Base-by-base conservation (phyloP, 2,888 invertebrate genomes). In the Eugnorisma glareosa region DNA sequence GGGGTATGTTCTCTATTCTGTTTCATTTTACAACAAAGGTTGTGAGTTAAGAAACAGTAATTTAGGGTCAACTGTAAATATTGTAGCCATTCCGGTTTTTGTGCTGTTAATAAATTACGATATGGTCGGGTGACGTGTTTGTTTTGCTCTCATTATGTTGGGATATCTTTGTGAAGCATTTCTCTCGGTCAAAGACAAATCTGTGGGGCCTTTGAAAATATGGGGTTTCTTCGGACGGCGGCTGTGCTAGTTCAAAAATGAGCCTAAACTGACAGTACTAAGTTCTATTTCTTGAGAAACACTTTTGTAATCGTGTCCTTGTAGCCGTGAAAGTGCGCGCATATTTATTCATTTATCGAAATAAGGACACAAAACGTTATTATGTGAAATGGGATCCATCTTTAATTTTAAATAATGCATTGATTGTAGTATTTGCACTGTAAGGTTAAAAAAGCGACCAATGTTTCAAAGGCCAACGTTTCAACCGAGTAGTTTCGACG, bases 1-100 rank as follows among this genome's bases (percentile, higher is more conserved):
- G 94, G 96, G 93, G 91, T 86, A 86, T 87, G 86, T 92, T 91
- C 89, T 90, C 90, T 90, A 92, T 93, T 93, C 93, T 92, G 92
- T 93, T 94, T 94, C 91, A 92, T 91, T 92, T 91, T 90, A 87
- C 91, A 93, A 95, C 96, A 96, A 96, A 96, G 96, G 94, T 93
- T 91, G 89, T 89, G 82, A 86, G 91, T 92, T 93, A 95, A 95
- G 95, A 95, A 94, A 94, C 93, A 92, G 92, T 92, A 93, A 93
- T 94, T 94, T 94, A 86, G 92, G 93, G 93, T 93, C 93, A 94
- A 93, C 93, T 92, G 95, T 95, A 95, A 96, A 96, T 96, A 96
- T 94, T 93, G 94, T 92, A 92, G 91, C 91, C 90, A 90, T 93
- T 92, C 92, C 89, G 93, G 93, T 95, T 95, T 96, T 96, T 95